Conservation (phyloP, 2,113 vertebrate genomes). For the Lepus timidus region DNA sequence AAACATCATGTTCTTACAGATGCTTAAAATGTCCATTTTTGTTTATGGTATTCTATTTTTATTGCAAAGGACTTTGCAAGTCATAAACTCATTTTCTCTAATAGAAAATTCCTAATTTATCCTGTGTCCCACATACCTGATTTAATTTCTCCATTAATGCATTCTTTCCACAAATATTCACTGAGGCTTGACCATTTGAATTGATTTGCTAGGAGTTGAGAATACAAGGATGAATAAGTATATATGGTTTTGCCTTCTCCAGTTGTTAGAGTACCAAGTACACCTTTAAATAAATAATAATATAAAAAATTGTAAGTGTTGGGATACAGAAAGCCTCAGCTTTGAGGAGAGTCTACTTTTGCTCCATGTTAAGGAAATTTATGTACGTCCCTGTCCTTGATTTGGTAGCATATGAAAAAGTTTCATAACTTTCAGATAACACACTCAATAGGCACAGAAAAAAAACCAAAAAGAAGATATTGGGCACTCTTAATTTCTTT, state of each 20-base stretch:
- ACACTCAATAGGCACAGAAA: background rate
- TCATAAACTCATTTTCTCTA: background rate
- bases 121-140: background rate
- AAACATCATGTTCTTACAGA: background rate
- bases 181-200: background rate
- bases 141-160: background rate
- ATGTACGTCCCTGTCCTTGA: background rate
- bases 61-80: background rate
- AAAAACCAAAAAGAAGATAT: background rate
- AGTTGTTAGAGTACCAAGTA: background rate
- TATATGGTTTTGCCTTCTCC: background rate
- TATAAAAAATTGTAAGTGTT: background rate
- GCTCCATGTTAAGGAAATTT: background rate
- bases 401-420: background rate
- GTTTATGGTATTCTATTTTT: background rate
- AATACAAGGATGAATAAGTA: background rate
- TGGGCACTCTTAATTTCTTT: background rate
- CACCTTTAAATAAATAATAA: background rate
- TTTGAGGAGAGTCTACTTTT: background rate
- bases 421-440: background rate
- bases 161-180: background rate
- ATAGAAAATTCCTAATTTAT: background rate
- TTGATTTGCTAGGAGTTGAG: background rate
- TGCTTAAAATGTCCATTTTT: background rate
- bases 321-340: rapidly evolving